Base-by-base conservation (phyloP, 1,140 invertebrate genomes). In the Sinella curviseta region DNA sequence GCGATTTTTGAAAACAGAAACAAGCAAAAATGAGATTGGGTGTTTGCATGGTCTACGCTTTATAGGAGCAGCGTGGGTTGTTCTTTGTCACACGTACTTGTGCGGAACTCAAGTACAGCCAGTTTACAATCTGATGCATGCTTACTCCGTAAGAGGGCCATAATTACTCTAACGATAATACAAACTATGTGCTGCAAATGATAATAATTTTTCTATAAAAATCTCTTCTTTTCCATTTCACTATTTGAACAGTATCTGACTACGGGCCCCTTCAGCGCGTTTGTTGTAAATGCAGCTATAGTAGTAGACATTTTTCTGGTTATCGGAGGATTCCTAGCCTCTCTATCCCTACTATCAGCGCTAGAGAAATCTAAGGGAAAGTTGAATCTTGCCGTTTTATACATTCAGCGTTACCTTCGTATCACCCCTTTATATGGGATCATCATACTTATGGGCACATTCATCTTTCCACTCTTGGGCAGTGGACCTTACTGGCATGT, bases 31-130 rank as follows among this genome's bases (percentile, higher is more conserved):
- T 3, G 35, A 60, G 17, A 17, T 81, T 14, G 35, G 76, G 20
- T 81, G 70, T 57, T 31, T 81, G 12, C 70, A 81, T 77, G 80
- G 80, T 2, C 76, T 81, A 14, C 67, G 80, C 1, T 75, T 81
- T 36, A 57, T 81, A 16, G 76, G 73, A 31, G 76, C 78, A 0
- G 48, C 73, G 24, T 81, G 80, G 80, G 80, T 81, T 55, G 57
- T 81, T 33, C 30, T 81, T 1, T 60, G 73, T 30, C 80, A 81
- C 74, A 81, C 57, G 8, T 60, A 60, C 24, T n/a, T 60, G 24
- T 14, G 8, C 8, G 57, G 57, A 4, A 48, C 39, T 12, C n/a
- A n/a, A n/a, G 20, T 48, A 20, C 39, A 48, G 20, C 39, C 39
- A 12, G 8, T 48, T 8, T 48, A 20, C 8, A 48, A 48, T 48